phyloP scores from a whole-genome alignment of 2,797 vertebrate genomes.

The Pitangus sulphuratus region DNA sequence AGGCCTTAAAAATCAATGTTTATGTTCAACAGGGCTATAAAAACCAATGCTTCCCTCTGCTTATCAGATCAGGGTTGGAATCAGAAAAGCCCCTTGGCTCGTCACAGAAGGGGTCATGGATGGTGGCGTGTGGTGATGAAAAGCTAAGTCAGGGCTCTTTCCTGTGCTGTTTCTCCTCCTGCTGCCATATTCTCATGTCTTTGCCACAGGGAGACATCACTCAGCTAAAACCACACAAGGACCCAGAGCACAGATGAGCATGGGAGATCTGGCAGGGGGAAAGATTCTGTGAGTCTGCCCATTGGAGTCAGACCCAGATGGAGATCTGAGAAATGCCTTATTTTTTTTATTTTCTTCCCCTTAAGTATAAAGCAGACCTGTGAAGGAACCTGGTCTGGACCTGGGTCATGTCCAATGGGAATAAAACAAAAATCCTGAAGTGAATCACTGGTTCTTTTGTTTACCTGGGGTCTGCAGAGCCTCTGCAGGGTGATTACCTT shows the following conservation, averaged over 20 bases:
- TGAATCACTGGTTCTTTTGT: background rate
- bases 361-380: background rate
- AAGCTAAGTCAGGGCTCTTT: background rate
- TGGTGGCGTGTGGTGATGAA: background rate
- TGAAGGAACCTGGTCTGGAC: background rate
- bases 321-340: background rate
- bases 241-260: background rate
- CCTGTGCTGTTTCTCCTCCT: background rate
- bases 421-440: background rate
- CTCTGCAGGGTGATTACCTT: background rate
- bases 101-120: background rate
- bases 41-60: conserved; percentile 19
- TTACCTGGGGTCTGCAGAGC: background rate
- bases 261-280: rapidly evolving
- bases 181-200: background rate
- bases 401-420: background rate
- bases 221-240: background rate
- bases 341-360: background rate
- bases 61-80: conserved; percentile 49
- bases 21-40: conserved; percentile 56
- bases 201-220: background rate
- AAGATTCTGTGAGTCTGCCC: rapidly evolving
- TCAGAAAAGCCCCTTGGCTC: conserved; percentile 32
- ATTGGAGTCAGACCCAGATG: background rate
- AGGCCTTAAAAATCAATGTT: conserved; percentile 69